Percentiles rank a stretch among this genome's conserved stretches.
phyloP scores from a whole-genome alignment of 1,140 invertebrate genomes.

The Drosophila prosaltans region DNA sequence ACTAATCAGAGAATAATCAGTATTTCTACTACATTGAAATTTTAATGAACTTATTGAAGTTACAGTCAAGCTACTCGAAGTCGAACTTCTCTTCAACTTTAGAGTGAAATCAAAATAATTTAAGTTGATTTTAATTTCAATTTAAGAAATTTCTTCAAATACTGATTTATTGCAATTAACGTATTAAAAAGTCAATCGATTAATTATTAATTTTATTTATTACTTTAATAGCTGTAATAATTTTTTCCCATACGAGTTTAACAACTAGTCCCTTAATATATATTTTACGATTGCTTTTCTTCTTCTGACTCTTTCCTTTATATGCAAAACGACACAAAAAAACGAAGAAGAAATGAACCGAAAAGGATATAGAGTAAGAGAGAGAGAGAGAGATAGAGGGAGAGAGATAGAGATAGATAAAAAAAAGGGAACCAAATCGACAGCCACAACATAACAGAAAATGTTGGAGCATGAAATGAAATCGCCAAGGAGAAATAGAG shows the following conservation, averaged over 20 bases:
- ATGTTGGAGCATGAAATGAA: constrained; percentile 67
- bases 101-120: too few relatives aligned
- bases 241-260: neutral
- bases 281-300: neutral
- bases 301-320: neutral
- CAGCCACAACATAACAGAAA: constrained; percentile 58
- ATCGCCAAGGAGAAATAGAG: constrained; percentile 44
- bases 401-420: neutral
- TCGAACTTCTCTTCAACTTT: too few relatives aligned
- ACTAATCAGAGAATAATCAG: too few relatives aligned
- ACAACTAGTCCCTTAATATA: neutral
- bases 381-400: neutral
- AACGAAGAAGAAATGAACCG: neutral
- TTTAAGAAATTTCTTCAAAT: too few relatives aligned
- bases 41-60: too few relatives aligned
- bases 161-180: neutral
- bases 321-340: neutral
- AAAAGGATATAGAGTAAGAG: too few relatives aligned
- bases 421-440: neutral
- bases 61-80: too few relatives aligned
- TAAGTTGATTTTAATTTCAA: too few relatives aligned
- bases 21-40: too few relatives aligned
- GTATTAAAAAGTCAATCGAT: neutral
- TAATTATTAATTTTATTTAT: neutral
- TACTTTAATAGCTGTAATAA: neutral